Evolutionary conservation across 2,113 vertebrate genomes (phyloP).

Genomic region (Heteronetta atricapilla): DNA sequence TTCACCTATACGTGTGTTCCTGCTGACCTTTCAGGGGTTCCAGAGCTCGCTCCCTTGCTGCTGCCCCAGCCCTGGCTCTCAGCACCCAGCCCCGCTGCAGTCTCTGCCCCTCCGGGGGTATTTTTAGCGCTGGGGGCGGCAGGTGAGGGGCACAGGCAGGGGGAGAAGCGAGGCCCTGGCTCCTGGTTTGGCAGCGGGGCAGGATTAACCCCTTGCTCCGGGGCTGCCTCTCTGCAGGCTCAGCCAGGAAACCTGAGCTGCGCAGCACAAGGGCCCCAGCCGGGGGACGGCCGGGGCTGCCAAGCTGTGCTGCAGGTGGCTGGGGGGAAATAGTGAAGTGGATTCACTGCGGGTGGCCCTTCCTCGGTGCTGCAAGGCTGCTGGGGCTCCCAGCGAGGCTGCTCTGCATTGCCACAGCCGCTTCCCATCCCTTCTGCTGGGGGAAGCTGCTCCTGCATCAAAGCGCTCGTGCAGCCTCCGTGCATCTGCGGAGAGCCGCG

Average conservation of each 20-base stretch:
- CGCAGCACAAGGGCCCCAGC: neutral
- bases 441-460: neutral
- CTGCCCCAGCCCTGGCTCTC: neutral
- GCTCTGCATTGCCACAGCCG: neutral
- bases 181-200: neutral
- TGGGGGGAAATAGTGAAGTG: neutral
- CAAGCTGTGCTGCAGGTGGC: neutral
- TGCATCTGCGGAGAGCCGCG: neutral
- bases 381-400: neutral
- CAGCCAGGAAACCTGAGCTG: neutral
- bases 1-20: rapidly evolving
- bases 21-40: neutral
- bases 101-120: neutral
- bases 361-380: no score
- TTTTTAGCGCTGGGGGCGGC: neutral
- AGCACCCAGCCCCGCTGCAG: neutral
- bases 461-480: neutral
- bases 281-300: neutral
- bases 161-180: neutral
- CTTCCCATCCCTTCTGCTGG: neutral
- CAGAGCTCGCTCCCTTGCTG: neutral
- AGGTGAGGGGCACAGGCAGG: slow-evolving; percentile 47
- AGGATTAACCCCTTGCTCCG: neutral
- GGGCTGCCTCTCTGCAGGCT: neutral
- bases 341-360: neutral